phyloP scores from a whole-genome alignment of 2,113 vertebrate species.

The Campylomormyrus tamandua region DNA sequence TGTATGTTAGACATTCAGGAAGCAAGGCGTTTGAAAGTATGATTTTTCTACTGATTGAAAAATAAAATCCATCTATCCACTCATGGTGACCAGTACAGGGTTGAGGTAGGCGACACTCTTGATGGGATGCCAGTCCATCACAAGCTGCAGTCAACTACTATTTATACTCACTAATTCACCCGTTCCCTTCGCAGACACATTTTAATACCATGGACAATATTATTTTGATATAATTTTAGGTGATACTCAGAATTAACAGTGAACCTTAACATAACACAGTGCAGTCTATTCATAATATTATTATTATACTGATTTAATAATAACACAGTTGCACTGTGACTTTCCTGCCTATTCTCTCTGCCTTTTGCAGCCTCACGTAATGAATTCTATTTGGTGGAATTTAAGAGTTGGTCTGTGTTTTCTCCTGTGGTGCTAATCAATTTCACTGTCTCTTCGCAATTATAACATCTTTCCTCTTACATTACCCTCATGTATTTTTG shows the following conservation, averaged over 20 bases:
- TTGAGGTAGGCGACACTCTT: neutral
- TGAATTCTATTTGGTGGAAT: constrained; percentile 38
- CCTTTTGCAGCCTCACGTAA: constrained; percentile 38
- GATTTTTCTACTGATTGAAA: neutral
- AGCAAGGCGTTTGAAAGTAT: neutral
- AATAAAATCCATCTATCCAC: neutral
- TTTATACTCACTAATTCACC: neutral
- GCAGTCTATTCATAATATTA: neutral
- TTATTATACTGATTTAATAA: neutral
- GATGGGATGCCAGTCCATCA: neutral
- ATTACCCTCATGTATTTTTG: constrained; percentile 20
- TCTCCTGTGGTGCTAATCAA: constrained; percentile 50
- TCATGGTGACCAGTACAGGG: neutral
- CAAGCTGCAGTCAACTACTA: neutral
- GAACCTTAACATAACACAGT: neutral
- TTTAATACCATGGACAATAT: neutral
- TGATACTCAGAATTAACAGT: neutral
- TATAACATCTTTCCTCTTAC: constrained; percentile 49
- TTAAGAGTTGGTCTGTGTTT: constrained; percentile 35
- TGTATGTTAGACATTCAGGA: too few relatives aligned
- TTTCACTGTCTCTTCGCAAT: constrained; percentile 60
- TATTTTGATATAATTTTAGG: neutral
- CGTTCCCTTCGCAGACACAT: neutral
- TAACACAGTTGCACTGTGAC: neutral
- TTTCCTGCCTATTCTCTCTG: neutral